phyloP scores from a whole-genome alignment of 2,888 invertebrate species.

The Camponotus fellah region DNA sequence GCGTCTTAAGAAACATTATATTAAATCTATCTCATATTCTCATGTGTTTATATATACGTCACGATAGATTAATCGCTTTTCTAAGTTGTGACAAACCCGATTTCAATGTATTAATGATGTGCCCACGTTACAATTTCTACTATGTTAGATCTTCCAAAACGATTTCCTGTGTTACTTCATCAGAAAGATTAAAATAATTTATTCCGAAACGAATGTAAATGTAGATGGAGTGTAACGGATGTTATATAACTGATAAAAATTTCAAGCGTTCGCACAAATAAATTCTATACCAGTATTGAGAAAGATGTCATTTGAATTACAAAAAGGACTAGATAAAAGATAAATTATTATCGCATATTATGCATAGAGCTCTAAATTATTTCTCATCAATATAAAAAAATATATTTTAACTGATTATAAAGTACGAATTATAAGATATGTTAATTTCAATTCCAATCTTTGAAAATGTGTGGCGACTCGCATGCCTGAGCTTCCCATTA shows the following conservation, averaged over 20 bases:
- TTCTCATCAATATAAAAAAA: too few relatives aligned
- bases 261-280: neutral
- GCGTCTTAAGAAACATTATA: neutral
- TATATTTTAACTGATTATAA: too few relatives aligned
- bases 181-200: conserved; percentile 31
- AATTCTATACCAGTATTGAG: neutral
- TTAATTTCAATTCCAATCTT: too few relatives aligned
- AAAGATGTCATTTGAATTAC: neutral
- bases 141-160: conserved; percentile 29
- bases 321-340: neutral
- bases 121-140: conserved; percentile 17
- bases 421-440: too few relatives aligned
- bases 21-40: neutral
- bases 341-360: neutral
- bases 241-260: conserved; percentile 13
- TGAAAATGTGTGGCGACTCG: too few relatives aligned
- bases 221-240: conserved; percentile 24
- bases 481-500: too few relatives aligned
- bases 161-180: conserved; percentile 37
- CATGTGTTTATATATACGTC: neutral
- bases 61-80: conserved; percentile 20
- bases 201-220: neutral
- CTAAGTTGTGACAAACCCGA: neutral
- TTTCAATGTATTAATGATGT: neutral
- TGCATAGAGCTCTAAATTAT: neutral